A percentile compares a stretch with the other conserved stretches of the same genome.
phyloP scores from a whole-genome alignment of 2,113 vertebrate genomes.

The Lophochroa leadbeateri region DNA sequence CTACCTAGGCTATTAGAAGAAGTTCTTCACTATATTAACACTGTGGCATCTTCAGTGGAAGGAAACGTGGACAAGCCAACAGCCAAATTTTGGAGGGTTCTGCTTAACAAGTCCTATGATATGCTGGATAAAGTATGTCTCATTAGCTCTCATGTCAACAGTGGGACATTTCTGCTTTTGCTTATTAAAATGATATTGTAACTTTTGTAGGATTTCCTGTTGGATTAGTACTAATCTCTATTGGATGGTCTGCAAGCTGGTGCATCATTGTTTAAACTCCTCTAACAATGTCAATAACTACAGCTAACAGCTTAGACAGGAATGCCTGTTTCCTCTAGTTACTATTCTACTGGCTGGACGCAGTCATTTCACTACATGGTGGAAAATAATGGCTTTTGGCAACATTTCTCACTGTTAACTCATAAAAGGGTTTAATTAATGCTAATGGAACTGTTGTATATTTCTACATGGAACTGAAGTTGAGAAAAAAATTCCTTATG shows the following conservation, averaged over 20 bases:
- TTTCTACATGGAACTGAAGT: neutral
- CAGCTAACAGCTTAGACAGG: neutral
- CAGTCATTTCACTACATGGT: neutral
- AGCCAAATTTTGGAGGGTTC: conserved; percentile 93
- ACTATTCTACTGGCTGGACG: neutral
- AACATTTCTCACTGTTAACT: neutral
- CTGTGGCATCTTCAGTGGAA: conserved; percentile 86
- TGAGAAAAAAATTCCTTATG: neutral
- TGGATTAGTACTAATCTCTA: neutral
- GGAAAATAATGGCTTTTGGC: neutral
- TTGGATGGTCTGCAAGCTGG: neutral
- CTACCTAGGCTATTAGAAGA: conserved; percentile 86
- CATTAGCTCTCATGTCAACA: neutral
- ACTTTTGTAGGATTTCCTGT: neutral
- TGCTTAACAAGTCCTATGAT: conserved; percentile 92
- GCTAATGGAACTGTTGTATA: neutral
- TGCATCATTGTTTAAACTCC: neutral
- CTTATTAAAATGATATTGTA: neutral
- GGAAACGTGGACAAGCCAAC: conserved; percentile 85
- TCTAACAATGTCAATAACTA: neutral
- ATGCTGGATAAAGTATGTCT: conserved; percentile 88
- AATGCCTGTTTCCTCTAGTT: neutral
- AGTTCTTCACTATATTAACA: conserved; percentile 85
- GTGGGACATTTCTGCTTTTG: neutral
- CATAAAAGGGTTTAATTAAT: neutral